Percentiles rank a stretch among this genome's conserved stretches.
phyloP scores from a whole-genome alignment of 2,888 invertebrate species.

The Amphipoea lucens region DNA sequence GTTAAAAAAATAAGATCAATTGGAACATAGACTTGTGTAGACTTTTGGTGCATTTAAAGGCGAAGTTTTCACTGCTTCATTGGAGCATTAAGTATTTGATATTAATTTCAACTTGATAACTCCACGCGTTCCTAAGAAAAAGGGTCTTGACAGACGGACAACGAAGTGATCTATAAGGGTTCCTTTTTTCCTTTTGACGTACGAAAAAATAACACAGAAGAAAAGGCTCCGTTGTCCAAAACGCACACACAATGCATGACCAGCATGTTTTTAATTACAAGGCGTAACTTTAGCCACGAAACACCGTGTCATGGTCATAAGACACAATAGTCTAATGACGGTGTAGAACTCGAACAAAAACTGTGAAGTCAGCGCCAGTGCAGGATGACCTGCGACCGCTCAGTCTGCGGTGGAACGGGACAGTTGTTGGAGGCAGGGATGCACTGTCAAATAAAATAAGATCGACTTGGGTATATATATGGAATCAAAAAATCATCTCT shows the following conservation, averaged over 20 bases:
- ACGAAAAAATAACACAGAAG: too few species aligned
- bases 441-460: neutral
- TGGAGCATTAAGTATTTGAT: too few species aligned
- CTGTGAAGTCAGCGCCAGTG: slow-evolving; percentile 43
- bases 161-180: too few species aligned
- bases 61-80: neutral
- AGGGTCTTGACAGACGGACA: too few species aligned
- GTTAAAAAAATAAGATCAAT: neutral
- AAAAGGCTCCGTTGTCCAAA: neutral
- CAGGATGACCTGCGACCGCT: slow-evolving; percentile 26
- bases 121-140: too few species aligned
- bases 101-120: too few species aligned
- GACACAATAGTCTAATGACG: slow-evolving; percentile 62
- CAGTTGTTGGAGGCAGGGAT: slow-evolving; percentile 21
- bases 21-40: neutral
- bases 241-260: slow-evolving; percentile 38
- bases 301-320: slow-evolving; percentile 43
- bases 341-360: slow-evolving; percentile 52
- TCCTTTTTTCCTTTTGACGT: too few species aligned
- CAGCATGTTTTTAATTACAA: slow-evolving; percentile 45
- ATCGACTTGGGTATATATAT: neutral
- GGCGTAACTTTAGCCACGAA: slow-evolving; percentile 8
- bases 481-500: neutral
- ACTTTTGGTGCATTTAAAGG: neutral
- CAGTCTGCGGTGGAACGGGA: neutral